Evolutionary conservation across 92 coral and sea anemone species (phyloP).

Genomic region (Pocillopora grandis): DNA sequence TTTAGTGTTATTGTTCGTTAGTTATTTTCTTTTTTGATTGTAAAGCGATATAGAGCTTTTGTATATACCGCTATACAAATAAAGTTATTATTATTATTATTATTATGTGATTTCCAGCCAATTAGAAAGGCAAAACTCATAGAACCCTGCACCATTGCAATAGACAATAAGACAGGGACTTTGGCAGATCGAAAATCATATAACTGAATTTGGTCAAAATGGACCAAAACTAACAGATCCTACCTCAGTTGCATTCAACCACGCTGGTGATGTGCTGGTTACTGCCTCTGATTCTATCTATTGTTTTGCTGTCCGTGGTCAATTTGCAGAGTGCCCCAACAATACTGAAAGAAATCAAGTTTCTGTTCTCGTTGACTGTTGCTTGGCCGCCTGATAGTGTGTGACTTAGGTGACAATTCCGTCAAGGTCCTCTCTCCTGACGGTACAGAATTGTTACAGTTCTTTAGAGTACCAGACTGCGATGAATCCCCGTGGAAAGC

Average conservation of each 20-base stretch:
- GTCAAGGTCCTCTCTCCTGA: slow-evolving; percentile 23
- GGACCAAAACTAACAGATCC: not conserved
- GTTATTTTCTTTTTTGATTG: no score
- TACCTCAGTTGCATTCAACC: slow-evolving; percentile 12
- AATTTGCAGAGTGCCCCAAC: slow-evolving; percentile 38
- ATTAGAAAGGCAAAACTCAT: not conserved
- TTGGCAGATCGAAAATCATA: not conserved
- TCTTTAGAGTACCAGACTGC: not conserved
- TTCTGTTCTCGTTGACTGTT: not conserved
- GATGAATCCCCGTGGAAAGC: no score
- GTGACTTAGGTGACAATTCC: not conserved
- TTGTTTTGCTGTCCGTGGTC: slow-evolving; percentile 47
- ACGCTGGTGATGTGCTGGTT: not conserved
- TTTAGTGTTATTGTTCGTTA: no score
- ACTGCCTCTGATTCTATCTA: not conserved
- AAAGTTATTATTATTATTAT: no score
- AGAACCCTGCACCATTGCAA: not conserved
- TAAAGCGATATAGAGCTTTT: no score
- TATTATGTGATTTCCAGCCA: not conserved
- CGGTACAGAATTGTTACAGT: not conserved
- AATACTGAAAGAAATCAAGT: not conserved
- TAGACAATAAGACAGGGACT: not conserved
- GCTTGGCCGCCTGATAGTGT: not conserved
- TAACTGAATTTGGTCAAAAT: not conserved
- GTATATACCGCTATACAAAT: no score